Conservation (phyloP, 2,888 invertebrate genomes). For the Eupeodes luniger region DNA sequence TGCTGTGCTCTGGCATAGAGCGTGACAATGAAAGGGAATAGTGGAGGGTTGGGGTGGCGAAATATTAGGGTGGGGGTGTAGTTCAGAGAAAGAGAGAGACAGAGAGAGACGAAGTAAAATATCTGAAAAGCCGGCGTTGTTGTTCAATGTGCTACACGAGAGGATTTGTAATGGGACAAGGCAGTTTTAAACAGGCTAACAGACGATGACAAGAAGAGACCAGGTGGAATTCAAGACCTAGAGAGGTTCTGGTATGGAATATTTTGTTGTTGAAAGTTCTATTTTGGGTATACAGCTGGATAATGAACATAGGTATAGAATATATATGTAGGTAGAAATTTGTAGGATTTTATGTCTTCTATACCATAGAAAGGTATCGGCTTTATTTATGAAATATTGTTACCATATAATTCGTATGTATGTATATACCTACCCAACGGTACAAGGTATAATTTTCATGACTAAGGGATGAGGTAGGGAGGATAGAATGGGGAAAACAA, state of each 20-base stretch:
- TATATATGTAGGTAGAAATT: background rate
- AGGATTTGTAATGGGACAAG: conserved; percentile 53
- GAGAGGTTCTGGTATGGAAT: background rate
- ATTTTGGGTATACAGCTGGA: conserved; percentile 18
- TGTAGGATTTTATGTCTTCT: conserved; percentile 51
- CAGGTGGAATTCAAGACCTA: background rate
- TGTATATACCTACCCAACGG: too few relatives aligned
- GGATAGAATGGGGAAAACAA: conserved; percentile 38
- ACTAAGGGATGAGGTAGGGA: background rate
- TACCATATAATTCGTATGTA: background rate
- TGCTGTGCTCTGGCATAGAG: conserved; percentile 29
- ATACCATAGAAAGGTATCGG: conserved; percentile 55
- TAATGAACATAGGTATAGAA: background rate
- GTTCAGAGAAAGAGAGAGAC: too few relatives aligned
- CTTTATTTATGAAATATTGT: conserved; percentile 73
- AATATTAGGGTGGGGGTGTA: too few relatives aligned
- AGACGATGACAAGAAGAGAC: background rate
- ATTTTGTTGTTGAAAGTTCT: conserved; percentile 38
- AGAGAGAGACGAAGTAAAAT: background rate
- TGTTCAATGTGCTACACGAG: conserved; percentile 3
- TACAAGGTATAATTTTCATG: conserved; percentile 35
- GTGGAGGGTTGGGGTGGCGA: too few relatives aligned
- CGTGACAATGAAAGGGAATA: background rate
- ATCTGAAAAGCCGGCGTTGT: conserved; percentile 68
- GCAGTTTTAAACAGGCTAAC: conserved; percentile 42